These are phyloP conservation scores for Drosophila ambigua DNA, from an alignment of 1,140 invertebrate genomes.

Conservation along the genomic window DNA sequence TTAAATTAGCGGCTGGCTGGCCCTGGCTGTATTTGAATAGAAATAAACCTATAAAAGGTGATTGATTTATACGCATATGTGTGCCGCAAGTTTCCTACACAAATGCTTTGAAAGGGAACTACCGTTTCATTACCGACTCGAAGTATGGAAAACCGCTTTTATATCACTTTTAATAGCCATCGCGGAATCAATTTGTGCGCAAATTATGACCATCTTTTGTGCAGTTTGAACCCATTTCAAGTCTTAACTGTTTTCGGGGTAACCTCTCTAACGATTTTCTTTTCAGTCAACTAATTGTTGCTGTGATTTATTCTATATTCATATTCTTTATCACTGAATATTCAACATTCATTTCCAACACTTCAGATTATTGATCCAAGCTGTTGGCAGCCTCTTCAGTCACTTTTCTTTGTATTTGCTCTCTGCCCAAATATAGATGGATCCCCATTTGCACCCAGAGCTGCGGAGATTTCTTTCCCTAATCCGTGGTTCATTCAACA, in stretches of 20 bases:
- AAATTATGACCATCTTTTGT: constrained; percentile 1
- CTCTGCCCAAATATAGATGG: no score
- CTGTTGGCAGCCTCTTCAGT: no score
- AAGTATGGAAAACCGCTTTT: constrained; percentile 13
- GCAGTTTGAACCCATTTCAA: no score
- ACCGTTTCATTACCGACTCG: constrained; percentile 31
- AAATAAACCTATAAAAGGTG: constrained; percentile 31
- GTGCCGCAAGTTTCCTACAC: constrained; percentile 9
- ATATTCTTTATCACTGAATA: no score
- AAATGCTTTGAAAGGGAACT: constrained; percentile 18
- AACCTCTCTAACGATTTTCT: no score
- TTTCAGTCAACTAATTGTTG: no score
- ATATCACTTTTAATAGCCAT: constrained; percentile 21
- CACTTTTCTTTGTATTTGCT: no score
- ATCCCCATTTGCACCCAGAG: no score
- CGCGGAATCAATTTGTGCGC: constrained; percentile 1
- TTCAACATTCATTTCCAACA: no score
- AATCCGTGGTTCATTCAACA: constrained; percentile 14
- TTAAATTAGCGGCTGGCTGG: constrained; percentile 45
- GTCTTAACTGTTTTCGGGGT: no score
- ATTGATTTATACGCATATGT: constrained; percentile 37
- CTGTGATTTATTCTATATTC: no score
- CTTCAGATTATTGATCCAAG: no score
- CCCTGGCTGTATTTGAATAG: constrained; percentile 39
- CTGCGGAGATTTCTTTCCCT: constrained; percentile 28